Base-by-base conservation (phyloP, 2,113 vertebrate genomes). In the Marmota monax region DNA sequence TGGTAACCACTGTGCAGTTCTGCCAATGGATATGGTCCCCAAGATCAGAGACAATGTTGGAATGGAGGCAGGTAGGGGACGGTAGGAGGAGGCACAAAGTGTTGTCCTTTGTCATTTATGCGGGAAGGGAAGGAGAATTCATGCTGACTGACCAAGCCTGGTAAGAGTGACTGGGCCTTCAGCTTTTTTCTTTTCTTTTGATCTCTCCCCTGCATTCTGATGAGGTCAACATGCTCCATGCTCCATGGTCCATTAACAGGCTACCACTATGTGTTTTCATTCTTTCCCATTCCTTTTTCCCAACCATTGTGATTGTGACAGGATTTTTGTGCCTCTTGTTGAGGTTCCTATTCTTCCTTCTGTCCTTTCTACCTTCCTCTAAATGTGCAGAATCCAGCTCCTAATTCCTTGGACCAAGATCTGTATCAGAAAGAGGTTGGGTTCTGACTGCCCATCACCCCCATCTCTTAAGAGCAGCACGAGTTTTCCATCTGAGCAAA, bases 301-400 rank as follows among this genome's bases (percentile, higher is more conserved):
- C 72, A 58, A 0, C 73, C 13, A 4, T 48, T 61, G 20, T n/a
- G 14, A 18, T 27, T 25, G 3, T 51, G 45, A 69, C 32, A 84
- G 42, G n/a, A 83, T 32, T 42, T 70, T 23, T 34, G 4, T 51
- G 4, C 45, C 14, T 78, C 79, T 70, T 58, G 29, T 74, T 65
- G 53, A 76, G 58, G 79, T 51, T n/a, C 34, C 51, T 37, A 1
- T 39, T 77, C 51, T 58, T 65, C 34, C 65, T 32, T 29, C 58
- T 69, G 90, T 53, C 80, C 74, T 83, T 89, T 23, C 34, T 95
- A 45, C 48, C 88, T 94, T 84, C 63, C 58, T 78, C n/a, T 56
- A 20, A 48, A 29, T 27, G 18, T 51, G 5, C 11, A 63, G 72
- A 73, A 53, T 78, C 32, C 48, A 79, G 11, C 39, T 73, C 65